Percentiles rank a stretch among this genome's conserved stretches.
phyloP scores from a whole-genome alignment of 2,888 invertebrate species.

The Orthosia incerta region DNA sequence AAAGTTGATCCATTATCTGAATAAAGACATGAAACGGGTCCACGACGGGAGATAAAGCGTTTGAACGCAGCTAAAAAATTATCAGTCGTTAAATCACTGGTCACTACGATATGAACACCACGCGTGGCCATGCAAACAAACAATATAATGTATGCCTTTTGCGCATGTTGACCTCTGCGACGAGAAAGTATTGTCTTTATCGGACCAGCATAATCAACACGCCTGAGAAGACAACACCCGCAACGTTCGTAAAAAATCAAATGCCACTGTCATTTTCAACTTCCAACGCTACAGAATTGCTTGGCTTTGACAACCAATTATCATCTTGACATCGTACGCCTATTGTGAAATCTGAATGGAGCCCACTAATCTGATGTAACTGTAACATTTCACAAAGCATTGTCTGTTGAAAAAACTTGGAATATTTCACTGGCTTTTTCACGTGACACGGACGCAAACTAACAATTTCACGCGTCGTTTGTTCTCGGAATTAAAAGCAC shows the following conservation, averaged over 20 bases:
- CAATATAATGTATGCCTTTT: too few species aligned
- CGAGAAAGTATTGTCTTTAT: too few species aligned
- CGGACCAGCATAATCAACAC: too few species aligned
- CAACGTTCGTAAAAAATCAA: constrained; percentile 51
- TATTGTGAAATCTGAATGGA: constrained; percentile 69
- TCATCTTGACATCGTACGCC: constrained; percentile 66
- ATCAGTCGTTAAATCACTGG: too few species aligned
- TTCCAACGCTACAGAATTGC: constrained; percentile 49
- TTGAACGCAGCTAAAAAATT: too few species aligned
- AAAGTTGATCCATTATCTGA: too few species aligned
- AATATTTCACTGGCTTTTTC: constrained; percentile 54
- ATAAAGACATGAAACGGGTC: too few species aligned
- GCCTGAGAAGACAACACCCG: constrained; percentile 18
- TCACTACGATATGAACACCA: too few species aligned
- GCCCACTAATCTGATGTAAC: constrained; percentile 73
- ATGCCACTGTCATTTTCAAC: constrained; percentile 47
- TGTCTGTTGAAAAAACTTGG: constrained; percentile 65
- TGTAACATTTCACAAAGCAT: constrained; percentile 71
- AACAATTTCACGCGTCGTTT: constrained; percentile 53
- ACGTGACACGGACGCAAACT: constrained; percentile 47
- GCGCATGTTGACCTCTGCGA: too few species aligned
- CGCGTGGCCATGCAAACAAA: too few species aligned
- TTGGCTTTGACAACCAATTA: constrained; percentile 75
- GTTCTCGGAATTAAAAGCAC: constrained; percentile 46
- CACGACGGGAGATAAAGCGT: too few species aligned